Evolutionary conservation across 2,888 invertebrate species (phyloP), one percentile per base, ranked within the genome.

Genomic region (Auanema freiburgensis): DNA sequence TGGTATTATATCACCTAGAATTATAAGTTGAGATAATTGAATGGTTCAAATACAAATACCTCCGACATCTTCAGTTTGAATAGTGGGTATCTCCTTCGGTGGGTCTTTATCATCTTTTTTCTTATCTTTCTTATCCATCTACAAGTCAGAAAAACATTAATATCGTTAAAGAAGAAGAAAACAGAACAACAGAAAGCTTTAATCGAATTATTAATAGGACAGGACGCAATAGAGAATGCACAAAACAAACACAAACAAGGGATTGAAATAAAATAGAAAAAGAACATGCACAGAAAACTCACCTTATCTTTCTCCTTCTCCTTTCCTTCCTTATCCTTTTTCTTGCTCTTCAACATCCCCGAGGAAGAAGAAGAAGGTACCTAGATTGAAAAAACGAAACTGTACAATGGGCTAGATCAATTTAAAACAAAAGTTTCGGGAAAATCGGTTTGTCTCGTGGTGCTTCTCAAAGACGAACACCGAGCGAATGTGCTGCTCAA

Each of bases 1-100:
- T 12, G 74, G 75, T n/a, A 71, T 57, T 54, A 64, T 65, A 44
- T 74, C 70, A 44, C 62, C 71, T 71, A 42, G 64, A 70, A 65
- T 16, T 14, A 10, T 25, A 46, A 25, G 33, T 40, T 33, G 3
- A 42, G 2, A 11, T 41, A 24, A 56, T 2, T 42, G 4, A 52
- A 33, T 40, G 18, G 21, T 42, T n/a, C 14, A 14, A 1, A 49
- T 10, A n/a, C 33, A 56, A 56, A 49, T 14, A 51, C 62, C 60
- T 6, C 54, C 43, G 8, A 51, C 43, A 10, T 44, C 50, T 12
- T 62, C 57, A 8, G 52, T 62, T 62, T 57, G 57, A 12, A 63
- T 51, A 10, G 52, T 50, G n/a, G 63, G 53, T 11, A 58, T 58
- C 18, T 23, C 51, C 16, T 41, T 41, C 21, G 16, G 14, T 16